phyloP scores from a whole-genome alignment of 2,797 vertebrate species.

The Margarornis squamiger region DNA sequence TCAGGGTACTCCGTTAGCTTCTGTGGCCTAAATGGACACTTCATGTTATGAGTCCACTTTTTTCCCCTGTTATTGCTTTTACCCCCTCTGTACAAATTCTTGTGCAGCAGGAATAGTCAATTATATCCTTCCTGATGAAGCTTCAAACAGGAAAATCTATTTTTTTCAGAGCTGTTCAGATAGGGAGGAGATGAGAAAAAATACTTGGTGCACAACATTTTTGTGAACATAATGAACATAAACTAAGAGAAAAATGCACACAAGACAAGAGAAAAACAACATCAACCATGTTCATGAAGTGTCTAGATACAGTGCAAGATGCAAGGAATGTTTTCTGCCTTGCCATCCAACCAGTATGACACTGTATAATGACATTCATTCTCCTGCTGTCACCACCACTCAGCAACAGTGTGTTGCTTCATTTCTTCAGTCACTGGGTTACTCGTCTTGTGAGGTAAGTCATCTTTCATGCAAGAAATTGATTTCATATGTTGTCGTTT shows the following conservation, averaged over 20 bases:
- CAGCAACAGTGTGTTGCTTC: background rate
- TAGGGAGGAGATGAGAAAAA: background rate
- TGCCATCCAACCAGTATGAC: fast-evolving
- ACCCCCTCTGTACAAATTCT: background rate
- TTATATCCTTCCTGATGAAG: background rate
- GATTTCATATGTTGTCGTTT: background rate
- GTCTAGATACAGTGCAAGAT: background rate
- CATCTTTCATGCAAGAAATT: background rate
- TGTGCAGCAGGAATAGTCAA: background rate
- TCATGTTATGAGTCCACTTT: background rate
- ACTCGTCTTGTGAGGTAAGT: background rate
- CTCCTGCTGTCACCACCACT: background rate
- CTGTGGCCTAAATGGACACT: background rate
- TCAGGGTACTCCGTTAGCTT: background rate
- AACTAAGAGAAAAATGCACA: background rate
- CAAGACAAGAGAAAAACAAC: background rate
- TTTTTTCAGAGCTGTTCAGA: background rate
- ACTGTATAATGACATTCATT: background rate
- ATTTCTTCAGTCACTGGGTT: background rate
- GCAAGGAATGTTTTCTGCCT: background rate
- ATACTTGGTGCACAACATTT: background rate
- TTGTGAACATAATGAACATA: background rate
- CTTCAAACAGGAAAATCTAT: background rate
- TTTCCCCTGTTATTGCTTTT: background rate
- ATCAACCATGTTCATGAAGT: background rate